Base-by-base conservation (phyloP, 2,888 invertebrate genomes). In the Eretmocerus hayati region DNA sequence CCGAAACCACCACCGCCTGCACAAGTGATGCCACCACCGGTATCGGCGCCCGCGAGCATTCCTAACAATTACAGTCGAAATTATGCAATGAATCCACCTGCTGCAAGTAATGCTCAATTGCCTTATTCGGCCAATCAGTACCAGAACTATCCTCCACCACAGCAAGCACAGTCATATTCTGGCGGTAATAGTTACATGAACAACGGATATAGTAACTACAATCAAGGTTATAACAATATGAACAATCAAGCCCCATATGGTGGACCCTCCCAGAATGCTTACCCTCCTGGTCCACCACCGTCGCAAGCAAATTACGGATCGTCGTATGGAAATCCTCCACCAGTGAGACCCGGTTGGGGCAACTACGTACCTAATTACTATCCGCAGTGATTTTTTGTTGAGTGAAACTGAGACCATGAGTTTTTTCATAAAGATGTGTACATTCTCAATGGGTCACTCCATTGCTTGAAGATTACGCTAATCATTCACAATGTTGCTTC, bases 361-460 rank as follows among this genome's bases (percentile, higher is more conserved):
- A n/a, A n/a, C n/a, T n/a, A n/a, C n/a, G n/a, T n/a, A n/a, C n/a
- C n/a, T n/a, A 65, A 63, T 56, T 70, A 66, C 35, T 37, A 47
- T 36, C 67, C 63, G 31, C 69, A 69, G 46, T 65, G 65, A 50
- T 64, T 53, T 71, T 69, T 50, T 71, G 69, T 54, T 69, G 15
- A 33, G 6, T n/a, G 15, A 26, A 26, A 26, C 8, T 26, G 26
- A 26, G 11, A 11, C 11, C 26, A 26, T 26, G 11, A 26, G 6
- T 6, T 26, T 26, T 26, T 9, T 26, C 8, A 9, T 26, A 26
- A 9, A 26, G 26, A 26, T 26, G 26, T 26, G 26, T n/a, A n/a
- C n/a, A n/a, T n/a, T n/a, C n/a, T n/a, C n/a, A n/a, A n/a, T n/a
- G n/a, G n/a, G n/a, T n/a, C n/a, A n/a, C n/a, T n/a, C n/a, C n/a